A percentile compares a stretch with the other conserved stretches of the same genome.
phyloP scores from a whole-genome alignment of 2,888 invertebrate species.

The Amblyteles armatorius region DNA sequence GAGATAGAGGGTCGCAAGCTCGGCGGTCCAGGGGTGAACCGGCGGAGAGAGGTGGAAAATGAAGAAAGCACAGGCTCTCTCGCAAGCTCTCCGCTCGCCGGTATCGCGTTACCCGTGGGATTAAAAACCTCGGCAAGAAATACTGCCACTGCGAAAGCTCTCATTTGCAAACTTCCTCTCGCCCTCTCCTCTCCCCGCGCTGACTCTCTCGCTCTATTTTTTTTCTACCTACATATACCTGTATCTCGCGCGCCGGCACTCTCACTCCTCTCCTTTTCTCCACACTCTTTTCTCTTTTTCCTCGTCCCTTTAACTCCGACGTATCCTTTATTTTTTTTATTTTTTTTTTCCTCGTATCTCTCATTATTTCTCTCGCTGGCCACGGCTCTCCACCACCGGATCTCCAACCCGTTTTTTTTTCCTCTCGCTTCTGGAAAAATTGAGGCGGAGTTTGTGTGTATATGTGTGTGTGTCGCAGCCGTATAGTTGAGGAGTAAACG shows the following conservation, averaged over 20 bases:
- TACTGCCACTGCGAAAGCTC: slow-evolving; percentile 79
- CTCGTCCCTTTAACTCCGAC: slow-evolving; percentile 60
- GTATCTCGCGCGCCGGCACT: slow-evolving; percentile 26
- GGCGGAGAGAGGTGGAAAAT: slow-evolving; percentile 49
- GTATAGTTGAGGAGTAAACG: slow-evolving; percentile 5
- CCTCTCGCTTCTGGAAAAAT: slow-evolving; percentile 72
- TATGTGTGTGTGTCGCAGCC: background rate
- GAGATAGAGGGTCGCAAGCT: slow-evolving; percentile 67
- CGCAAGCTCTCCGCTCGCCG: slow-evolving; percentile 64
- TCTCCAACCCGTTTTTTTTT: slow-evolving; percentile 55
- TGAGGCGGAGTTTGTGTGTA: slow-evolving; percentile 61
- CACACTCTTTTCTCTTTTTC: slow-evolving; percentile 55
- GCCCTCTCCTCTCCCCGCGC: slow-evolving; percentile 43
- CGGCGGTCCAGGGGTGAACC: slow-evolving; percentile 42
- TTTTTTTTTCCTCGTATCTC: slow-evolving; percentile 61
- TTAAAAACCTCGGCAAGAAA: slow-evolving; percentile 81
- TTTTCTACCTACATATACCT: slow-evolving; percentile 8
- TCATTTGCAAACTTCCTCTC: slow-evolving; percentile 79
- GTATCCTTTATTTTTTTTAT: slow-evolving; percentile 71
- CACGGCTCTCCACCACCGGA: slow-evolving; percentile 48
- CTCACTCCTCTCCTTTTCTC: slow-evolving; percentile 53
- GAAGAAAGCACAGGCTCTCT: slow-evolving; percentile 53
- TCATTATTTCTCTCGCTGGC: slow-evolving; percentile 67
- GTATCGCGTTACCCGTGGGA: slow-evolving; percentile 78
- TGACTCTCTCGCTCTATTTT: slow-evolving; percentile 46